Evolutionary conservation across 2,113 vertebrate genomes (phyloP), one percentile per base, ranked within the genome.

Genomic region (Manacus vitellinus): DNA sequence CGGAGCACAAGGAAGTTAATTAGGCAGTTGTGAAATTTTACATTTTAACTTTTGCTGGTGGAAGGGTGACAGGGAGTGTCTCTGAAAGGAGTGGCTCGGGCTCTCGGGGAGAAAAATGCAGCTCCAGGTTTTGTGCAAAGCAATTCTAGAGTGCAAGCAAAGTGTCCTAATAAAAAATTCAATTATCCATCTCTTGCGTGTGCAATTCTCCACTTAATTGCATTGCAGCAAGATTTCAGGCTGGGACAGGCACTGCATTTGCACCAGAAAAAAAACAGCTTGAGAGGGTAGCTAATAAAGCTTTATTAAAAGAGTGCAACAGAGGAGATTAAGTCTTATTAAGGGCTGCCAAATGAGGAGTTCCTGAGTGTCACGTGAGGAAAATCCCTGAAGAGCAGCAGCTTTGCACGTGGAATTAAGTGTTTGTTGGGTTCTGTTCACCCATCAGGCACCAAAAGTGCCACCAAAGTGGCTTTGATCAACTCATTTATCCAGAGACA

Each of bases 1-100:
- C 88, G 86, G 79, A 92, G 94, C 4, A 4, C 55, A 74, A 92
- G 63, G 37, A 90, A 95, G 92, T 90, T 92, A 97, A 96, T 96
- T 88, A 96, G 82, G 59, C 30, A 88, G 75, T 68, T 81, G 76
- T 15, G 8, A 84, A 74, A 84, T 90, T 71, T 90, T 74, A 49
- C 6, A 4, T 67, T 61, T 88, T 71, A 71, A 93, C 68, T 92
- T 93, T 62, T 63, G 73, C 76, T 91, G 10, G 49, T n/a, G 86
- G 68, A 78, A 85, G 61, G 10, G 35, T 84, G 82, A 85, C 68
- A 94, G 56, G 67, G 65, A 41, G 35, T 25, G 67, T 65, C 59
- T 41, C 24, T 31, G 39, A 67, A 83, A 56, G 6, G 31, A 62
- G n/a, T 25, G 15, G 17, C 41, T 83, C 4, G 52, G 8, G 22